These are phyloP conservation scores for Chrysoperla carnea DNA, from an alignment of 1,140 invertebrate genomes.

Conservation along the genomic window DNA sequence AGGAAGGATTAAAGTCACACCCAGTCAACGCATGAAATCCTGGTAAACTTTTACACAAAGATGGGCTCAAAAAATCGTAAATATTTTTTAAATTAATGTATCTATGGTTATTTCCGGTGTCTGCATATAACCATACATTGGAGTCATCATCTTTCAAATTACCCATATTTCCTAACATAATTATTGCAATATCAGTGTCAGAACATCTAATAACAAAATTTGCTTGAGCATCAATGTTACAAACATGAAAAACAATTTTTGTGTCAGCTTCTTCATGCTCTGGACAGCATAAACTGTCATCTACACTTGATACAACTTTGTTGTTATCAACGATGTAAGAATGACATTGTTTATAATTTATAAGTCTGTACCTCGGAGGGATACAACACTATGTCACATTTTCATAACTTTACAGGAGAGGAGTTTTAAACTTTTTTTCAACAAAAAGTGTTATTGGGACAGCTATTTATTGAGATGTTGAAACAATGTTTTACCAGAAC, in stretches of 20 bases:
- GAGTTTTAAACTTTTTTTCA: no score
- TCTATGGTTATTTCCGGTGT: constrained; percentile 11
- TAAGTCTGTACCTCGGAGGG: no score
- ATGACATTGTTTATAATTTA: constrained; percentile 2
- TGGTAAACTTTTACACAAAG: constrained; percentile 12
- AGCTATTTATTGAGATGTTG: no score
- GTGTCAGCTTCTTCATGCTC: constrained; percentile 17
- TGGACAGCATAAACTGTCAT: constrained; percentile 10
- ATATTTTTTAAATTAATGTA: constrained; percentile 12
- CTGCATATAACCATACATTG: constrained; percentile 10
- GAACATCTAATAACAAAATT: constrained; percentile 12
- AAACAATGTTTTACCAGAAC: no score
- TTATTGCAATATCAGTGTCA: constrained; percentile 16
- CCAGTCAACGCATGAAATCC: constrained; percentile 22
- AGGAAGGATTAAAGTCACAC: constrained; percentile 22
- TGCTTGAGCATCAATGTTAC: constrained; percentile 7
- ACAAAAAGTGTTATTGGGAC: no score
- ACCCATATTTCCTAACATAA: constrained; percentile 16
- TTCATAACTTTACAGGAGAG: no score
- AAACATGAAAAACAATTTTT: constrained; percentile 13
- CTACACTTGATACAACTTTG: background rate
- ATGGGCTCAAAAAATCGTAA: constrained; percentile 11
- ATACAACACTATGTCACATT: no score
- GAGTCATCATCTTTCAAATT: constrained; percentile 8
- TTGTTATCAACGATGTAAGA: constrained; percentile 1